Evolutionary conservation across 2,797 vertebrate species (phyloP).

Genomic region (Merluccius polli): DNA sequence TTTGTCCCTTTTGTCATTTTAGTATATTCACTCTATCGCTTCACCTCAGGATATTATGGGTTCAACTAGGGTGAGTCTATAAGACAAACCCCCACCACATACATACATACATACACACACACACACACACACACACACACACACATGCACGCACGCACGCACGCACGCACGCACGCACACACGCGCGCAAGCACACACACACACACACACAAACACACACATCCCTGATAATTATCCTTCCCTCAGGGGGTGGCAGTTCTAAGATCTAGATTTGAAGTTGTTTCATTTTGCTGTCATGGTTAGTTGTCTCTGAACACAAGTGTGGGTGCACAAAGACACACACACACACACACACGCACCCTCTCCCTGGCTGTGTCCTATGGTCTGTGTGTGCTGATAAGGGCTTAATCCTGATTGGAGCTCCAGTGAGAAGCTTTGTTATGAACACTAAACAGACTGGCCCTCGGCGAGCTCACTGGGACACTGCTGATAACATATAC

Average conservation of each 20-base stretch:
- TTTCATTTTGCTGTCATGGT: constrained; percentile 46
- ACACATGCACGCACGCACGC: neutral
- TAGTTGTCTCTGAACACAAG: constrained; percentile 30
- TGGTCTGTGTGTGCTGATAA: constrained; percentile 72
- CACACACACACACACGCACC: constrained; percentile 6
- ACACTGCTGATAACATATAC: constrained; percentile 65
- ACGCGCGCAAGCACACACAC: neutral
- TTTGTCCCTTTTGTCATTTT: constrained; percentile 22
- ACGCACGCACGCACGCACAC: neutral
- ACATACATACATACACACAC: neutral
- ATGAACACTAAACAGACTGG: constrained; percentile 77
- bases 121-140: neutral
- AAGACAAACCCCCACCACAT: neutral
- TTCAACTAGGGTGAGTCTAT: constrained; percentile 24
- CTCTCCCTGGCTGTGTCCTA: constrained; percentile 64
- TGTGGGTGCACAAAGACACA: constrained; percentile 15
- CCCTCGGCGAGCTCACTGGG: constrained; percentile 70
- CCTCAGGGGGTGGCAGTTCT: constrained; percentile 42
- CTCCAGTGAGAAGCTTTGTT: constrained; percentile 74
- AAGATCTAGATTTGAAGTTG: constrained; percentile 46
- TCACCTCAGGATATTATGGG: constrained; percentile 24
- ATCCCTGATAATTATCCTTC: constrained; percentile 47
- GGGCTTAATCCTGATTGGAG: constrained; percentile 74
- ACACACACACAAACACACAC: neutral
- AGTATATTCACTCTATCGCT: constrained; percentile 4